These are phyloP conservation scores for Pelecanoides urinatrix DNA, from an alignment of 2,113 vertebrate genomes.

Conservation along the genomic window DNA sequence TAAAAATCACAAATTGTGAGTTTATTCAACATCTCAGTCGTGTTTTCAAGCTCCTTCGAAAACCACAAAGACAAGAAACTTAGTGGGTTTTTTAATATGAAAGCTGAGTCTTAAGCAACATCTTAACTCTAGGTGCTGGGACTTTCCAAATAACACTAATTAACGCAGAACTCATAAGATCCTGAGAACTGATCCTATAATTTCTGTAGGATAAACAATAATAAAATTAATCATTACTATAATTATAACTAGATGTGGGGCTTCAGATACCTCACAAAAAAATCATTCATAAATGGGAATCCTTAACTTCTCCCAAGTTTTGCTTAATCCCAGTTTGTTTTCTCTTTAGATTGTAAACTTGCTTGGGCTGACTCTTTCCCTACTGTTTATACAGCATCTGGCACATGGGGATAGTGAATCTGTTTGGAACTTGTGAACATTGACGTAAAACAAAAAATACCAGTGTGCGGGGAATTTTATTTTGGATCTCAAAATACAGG, in stretches of 20 bases:
- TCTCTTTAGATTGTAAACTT: not conserved
- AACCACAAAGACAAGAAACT: not conserved
- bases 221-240: not conserved
- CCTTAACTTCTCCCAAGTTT: not conserved
- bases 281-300: not conserved
- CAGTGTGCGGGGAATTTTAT: not conserved
- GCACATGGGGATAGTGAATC: not conserved
- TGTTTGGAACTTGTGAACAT: not conserved
- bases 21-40: not conserved
- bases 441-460: not conserved
- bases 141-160: slow-evolving; percentile 16
- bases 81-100: not conserved
- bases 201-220: not conserved
- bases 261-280: not conserved
- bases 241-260: not conserved
- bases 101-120: not conserved
- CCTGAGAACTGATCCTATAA: not conserved
- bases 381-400: not conserved
- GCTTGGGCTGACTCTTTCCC: not conserved
- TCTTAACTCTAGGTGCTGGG: not conserved
- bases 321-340: not conserved
- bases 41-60: not conserved
- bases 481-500: not conserved
- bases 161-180: not conserved
- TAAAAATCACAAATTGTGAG: not conserved